Conservation (phyloP, 1,140 invertebrate genomes). For the Rhyacophila brunnea region DNA sequence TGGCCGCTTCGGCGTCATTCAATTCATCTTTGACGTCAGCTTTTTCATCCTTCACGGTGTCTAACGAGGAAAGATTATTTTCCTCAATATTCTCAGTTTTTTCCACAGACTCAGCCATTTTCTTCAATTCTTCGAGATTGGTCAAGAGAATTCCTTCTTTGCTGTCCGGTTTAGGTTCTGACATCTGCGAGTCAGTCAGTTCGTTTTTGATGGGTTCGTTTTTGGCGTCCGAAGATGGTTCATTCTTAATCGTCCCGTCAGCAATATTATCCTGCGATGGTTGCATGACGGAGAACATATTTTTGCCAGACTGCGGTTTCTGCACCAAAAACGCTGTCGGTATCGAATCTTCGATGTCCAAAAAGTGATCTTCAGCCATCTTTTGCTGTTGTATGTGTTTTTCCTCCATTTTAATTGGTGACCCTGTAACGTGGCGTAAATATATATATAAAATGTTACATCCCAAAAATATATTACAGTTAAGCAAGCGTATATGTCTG, state of each 20-base stretch:
- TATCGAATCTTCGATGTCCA: constrained; percentile 56
- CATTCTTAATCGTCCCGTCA: constrained; percentile 40
- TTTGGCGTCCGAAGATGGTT: constrained; percentile 36
- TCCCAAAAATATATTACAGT: no score
- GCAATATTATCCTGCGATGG: neutral
- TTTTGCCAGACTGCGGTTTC: constrained; percentile 42
- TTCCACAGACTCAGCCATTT: constrained; percentile 57
- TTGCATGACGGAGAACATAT: neutral
- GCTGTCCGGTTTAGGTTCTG: constrained; percentile 38
- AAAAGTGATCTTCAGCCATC: constrained; percentile 48
- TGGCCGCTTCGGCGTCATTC: constrained; percentile 46
- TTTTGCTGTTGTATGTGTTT: constrained; percentile 53
- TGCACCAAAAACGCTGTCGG: constrained; percentile 54
- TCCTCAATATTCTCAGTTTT: constrained; percentile 50
- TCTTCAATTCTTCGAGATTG: constrained; percentile 55
- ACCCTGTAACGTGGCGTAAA: no score
- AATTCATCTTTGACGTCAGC: constrained; percentile 51
- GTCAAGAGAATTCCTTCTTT: constrained; percentile 46
- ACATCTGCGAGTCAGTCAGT: neutral
- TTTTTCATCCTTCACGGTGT: constrained; percentile 53
- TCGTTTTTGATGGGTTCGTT: constrained; percentile 16
- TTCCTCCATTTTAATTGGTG: constrained; percentile 55
- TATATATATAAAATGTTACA: no score
- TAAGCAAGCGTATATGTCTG: no score
- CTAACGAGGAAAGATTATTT: constrained; percentile 39